A percentile compares a stretch with the other conserved stretches of the same genome.
Evolutionary conservation across 2,888 invertebrate species (phyloP).

Genomic region (Drosophila kuntzei): DNA sequence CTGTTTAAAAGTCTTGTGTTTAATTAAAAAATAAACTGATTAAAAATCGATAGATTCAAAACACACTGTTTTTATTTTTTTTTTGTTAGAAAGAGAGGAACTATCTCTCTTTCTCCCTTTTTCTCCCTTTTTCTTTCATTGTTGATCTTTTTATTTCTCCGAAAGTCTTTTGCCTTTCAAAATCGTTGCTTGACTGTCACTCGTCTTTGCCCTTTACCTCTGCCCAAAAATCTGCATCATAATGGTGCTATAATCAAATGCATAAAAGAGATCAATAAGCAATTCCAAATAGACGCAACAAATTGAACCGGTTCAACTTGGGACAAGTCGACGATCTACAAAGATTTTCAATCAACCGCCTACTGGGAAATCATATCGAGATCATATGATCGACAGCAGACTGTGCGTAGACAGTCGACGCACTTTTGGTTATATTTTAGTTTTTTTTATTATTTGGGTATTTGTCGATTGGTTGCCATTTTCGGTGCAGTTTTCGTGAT

Average conservation of each 20-base stretch:
- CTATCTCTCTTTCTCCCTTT: not conserved
- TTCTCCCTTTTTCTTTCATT: not conserved
- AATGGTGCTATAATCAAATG: not conserved
- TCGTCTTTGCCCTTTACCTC: constrained; percentile 13
- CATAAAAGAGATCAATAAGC: constrained; percentile 13
- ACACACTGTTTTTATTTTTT: not conserved
- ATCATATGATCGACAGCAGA: constrained; percentile 66
- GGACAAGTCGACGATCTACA: constrained; percentile 5
- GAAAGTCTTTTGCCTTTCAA: not conserved
- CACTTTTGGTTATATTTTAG: not conserved
- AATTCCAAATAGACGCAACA: constrained; percentile 1
- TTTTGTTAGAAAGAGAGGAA: no score
- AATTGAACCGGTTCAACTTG: constrained; percentile 19
- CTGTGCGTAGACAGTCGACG: constrained; percentile 53
- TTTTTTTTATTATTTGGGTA: not conserved
- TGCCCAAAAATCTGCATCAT: constrained; percentile 1
- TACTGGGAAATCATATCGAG: constrained; percentile 72
- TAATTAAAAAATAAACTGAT: no score
- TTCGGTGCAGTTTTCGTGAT: constrained; percentile 22
- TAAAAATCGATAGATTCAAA: no score
- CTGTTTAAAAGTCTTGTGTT: no score
- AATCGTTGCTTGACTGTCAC: not conserved
- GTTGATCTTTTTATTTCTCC: not conserved
- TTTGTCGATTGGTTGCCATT: constrained; percentile 20
- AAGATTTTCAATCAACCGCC: constrained; percentile 49